phyloP scores from a whole-genome alignment of 2,888 invertebrate genomes.

The Protophormia terraenovae region DNA sequence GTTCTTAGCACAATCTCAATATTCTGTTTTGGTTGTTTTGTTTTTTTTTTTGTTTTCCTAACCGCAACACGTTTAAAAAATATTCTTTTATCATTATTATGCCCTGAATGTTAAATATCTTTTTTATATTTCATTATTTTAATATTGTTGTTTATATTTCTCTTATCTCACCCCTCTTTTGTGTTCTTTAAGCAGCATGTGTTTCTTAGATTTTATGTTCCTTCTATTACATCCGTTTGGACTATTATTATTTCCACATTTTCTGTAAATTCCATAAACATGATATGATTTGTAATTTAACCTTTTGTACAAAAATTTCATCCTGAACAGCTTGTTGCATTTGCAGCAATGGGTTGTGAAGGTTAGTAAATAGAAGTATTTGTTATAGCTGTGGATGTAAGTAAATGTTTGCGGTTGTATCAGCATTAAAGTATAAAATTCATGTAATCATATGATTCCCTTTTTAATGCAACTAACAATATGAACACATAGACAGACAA shows the following conservation, averaged over 20 bases:
- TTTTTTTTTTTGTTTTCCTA: too few relatives aligned
- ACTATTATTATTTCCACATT: neutral
- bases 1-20: too few relatives aligned
- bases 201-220: slow-evolving; percentile 15
- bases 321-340: slow-evolving; percentile 1
- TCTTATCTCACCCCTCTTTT: neutral
- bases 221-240: neutral
- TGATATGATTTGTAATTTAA: slow-evolving; percentile 44
- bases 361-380: neutral
- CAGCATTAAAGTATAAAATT: neutral
- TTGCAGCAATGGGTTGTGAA: neutral
- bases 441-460: neutral
- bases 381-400: neutral
- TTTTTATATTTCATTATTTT: too few relatives aligned
- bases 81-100: too few relatives aligned
- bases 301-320: neutral
- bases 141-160: too few relatives aligned
- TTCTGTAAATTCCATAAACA: slow-evolving; percentile 11
- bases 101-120: too few relatives aligned
- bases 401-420: too few relatives aligned
- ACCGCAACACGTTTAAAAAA: too few relatives aligned
- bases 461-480: neutral
- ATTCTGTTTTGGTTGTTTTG: too few relatives aligned
- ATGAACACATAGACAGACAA: neutral
- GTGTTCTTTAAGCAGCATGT: neutral